phyloP scores from a whole-genome alignment of 92 coral and sea anemone species.

The Bergia sp. region DNA sequence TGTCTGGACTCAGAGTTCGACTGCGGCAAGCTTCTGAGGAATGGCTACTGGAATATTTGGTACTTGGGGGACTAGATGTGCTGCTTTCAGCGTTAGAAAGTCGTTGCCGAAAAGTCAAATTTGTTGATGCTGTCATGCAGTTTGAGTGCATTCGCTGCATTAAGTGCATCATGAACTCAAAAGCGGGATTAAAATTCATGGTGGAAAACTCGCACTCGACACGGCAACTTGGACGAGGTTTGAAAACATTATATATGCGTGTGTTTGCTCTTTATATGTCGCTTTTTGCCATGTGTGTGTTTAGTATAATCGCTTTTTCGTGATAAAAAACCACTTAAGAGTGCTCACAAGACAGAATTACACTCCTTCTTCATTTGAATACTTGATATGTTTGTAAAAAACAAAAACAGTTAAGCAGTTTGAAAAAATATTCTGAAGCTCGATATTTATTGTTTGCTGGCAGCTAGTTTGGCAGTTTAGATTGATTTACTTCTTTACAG shows the following conservation, averaged over 20 bases:
- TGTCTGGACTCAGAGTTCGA: conserved; percentile 36
- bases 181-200: conserved; percentile 44
- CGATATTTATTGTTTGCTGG: not conserved
- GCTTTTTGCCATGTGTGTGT: not conserved
- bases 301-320: not conserved
- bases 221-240: conserved; percentile 56
- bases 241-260: not conserved
- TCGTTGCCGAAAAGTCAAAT: conserved; percentile 1
- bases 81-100: conserved; percentile 46
- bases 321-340: not conserved
- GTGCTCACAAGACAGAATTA: not conserved
- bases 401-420: not conserved
- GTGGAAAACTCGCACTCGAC: conserved; percentile 34
- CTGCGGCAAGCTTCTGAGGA: conserved; percentile 37
- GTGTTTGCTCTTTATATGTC: not conserved
- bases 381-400: not conserved
- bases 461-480: not conserved
- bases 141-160: conserved; percentile 47
- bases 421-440: not conserved
- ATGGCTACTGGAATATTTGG: conserved; percentile 43
- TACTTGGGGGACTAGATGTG: conserved; percentile 44
- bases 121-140: conserved; percentile 41
- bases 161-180: conserved; percentile 48
- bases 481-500: not conserved
- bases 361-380: not conserved